Base-by-base conservation (phyloP, 2,888 invertebrate species). In the Drosophila eohydei region DNA sequence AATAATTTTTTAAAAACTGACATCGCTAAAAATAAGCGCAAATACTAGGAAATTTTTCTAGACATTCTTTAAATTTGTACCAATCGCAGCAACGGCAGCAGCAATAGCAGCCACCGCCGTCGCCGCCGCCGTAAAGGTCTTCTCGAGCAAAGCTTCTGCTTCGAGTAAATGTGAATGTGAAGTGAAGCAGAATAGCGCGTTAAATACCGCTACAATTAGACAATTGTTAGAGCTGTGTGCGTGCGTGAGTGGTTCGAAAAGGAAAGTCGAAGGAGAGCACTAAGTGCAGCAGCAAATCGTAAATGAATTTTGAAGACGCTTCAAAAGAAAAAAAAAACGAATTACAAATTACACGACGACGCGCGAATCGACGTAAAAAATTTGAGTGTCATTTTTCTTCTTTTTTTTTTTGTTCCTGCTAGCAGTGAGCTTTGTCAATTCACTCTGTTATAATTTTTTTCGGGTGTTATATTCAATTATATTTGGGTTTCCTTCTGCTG, bases 171-270 rank as follows among this genome's bases (percentile, higher is more conserved):
- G 70, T 70, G 61, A 70, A 61, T 36, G 70, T 70, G 71, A 69
- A 66, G 58, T 56, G 41, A 28, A 62, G 44, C 21, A 16, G 3
- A 14, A 4, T 14, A 46, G 38, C 52, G 26, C 38, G 38, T 12
- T 6, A 62, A 61, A 43, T 64, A 71, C 50, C 66, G 46, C 43
- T 57, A 65, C 52, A 58, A 30, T 46, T 77, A 43, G 76, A 64
- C 63, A 56, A 62, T 62, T 70, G 40, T 51, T 61, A 66, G 59
- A 30, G 48, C 30, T n/a, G 11, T 44, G 74, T 56, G 38, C 54
- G 48, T 58, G 26, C 7, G 38, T 28, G 14, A 28, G 46, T 16
- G 14, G 50, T 56, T 41, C 26, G 14, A 40, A 14, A 38, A 44
- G 16, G n/a, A 50, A 38, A 48, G 11, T 32, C 55, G 32, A 5